A percentile compares a stretch with the other conserved stretches of the same genome.
Conservation (phyloP, 2,797 vertebrate species). For the Leptoclinus maculatus region DNA sequence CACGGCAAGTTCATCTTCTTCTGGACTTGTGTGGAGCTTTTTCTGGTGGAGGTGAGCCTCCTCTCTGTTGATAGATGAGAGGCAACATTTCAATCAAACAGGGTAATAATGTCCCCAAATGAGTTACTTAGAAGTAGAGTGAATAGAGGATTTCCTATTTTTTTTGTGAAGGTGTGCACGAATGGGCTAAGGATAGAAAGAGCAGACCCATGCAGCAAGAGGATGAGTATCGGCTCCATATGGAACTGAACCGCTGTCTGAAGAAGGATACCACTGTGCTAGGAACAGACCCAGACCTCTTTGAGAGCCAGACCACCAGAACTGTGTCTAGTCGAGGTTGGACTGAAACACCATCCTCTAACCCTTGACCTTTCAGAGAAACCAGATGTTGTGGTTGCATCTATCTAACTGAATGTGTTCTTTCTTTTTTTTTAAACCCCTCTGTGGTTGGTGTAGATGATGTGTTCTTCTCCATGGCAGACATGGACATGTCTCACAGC, state of each 20-base stretch:
- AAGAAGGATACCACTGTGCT: slow-evolving; percentile 90
- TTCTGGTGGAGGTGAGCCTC: slow-evolving; percentile 90
- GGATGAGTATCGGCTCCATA: slow-evolving; percentile 97
- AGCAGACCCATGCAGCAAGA: slow-evolving; percentile 97
- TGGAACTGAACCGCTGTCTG: slow-evolving; percentile 96
- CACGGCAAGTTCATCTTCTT: slow-evolving; percentile 95
- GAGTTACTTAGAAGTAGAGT: neutral
- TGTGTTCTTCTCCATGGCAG: slow-evolving; percentile 99
- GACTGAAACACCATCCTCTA: neutral
- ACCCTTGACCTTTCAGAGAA: neutral
- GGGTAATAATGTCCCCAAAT: neutral
- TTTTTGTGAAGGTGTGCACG: slow-evolving; percentile 84
- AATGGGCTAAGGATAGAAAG: slow-evolving; percentile 92
- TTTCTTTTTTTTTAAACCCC: slow-evolving; percentile 22
- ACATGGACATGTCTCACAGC: slow-evolving; percentile 99
- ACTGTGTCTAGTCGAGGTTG: slow-evolving; percentile 95
- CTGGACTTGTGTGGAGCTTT: slow-evolving; percentile 94
- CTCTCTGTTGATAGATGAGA: neutral
- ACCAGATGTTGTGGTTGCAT: neutral
- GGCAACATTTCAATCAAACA: neutral
- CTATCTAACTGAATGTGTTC: slow-evolving; percentile 5
- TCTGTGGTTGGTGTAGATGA: slow-evolving; percentile 87
- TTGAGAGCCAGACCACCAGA: slow-evolving; percentile 92
- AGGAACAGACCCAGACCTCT: slow-evolving; percentile 90
- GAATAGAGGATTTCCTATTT: neutral